Evolutionary conservation across 1,140 invertebrate genomes (phyloP).

Genomic region (Polypedilum pembai): DNA sequence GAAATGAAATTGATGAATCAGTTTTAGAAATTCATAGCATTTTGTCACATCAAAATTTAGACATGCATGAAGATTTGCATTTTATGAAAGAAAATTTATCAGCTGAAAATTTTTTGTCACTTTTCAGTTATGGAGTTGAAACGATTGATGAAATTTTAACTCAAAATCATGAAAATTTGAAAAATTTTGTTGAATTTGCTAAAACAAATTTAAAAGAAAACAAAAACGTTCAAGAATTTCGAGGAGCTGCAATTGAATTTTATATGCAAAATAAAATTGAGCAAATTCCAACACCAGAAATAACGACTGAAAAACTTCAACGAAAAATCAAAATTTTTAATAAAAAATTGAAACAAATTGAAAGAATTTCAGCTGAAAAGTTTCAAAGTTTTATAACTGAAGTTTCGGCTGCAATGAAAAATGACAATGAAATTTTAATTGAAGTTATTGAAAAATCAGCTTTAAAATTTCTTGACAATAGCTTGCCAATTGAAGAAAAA

Average conservation of each 20-base stretch:
- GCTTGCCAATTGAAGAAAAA: background rate
- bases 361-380: background rate
- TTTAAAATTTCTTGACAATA: background rate
- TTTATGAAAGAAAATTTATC: background rate
- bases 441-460: background rate
- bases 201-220: background rate
- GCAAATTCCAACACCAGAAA: background rate
- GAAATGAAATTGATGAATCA: conserved; percentile 6
- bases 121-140: background rate
- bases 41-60: background rate
- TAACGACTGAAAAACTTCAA: background rate
- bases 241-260: background rate
- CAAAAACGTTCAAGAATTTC: background rate
- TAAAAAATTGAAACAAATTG: background rate
- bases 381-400: background rate
- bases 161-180: background rate
- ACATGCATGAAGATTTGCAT: background rate
- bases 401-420: background rate
- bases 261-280: background rate
- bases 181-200: background rate
- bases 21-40: background rate
- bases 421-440: background rate
- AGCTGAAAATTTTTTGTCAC: background rate
- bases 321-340: background rate
- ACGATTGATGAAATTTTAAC: background rate